Base-by-base conservation (phyloP, 2,113 vertebrate genomes). In the Smithornis capensis region DNA sequence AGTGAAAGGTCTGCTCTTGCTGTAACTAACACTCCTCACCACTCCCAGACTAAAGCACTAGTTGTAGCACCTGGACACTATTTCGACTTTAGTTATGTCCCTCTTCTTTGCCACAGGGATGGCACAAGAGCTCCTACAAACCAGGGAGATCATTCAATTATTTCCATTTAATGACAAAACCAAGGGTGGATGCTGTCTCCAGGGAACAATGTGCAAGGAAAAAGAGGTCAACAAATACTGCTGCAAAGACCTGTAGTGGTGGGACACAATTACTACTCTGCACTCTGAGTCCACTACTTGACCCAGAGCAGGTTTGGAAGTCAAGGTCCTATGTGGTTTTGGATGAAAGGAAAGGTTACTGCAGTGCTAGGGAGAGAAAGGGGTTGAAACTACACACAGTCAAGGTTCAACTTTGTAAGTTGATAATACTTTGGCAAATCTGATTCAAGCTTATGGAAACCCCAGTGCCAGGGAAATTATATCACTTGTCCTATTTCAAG, bases 221-320 rank as follows among this genome's bases (percentile, higher is more conserved):
- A 29, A 89, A 70, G 9, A 70, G 31, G 40, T 60, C 55, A 86
- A 79, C 18, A 63, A 89, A 83, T 24, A 29, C 17, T 75, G 55
- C 19, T 60, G n/a, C 27, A 50, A 70, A 89, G 55, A 38, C 40
- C 23, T 4, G 4, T 31, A 57, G 22, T 38, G 15, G 12, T 15
- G 15, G 3, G 2, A 70, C 2, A 3, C 2, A 0, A 9, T 42
- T 63, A 55, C 10, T 12, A 22, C 27, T 27, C 10, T 42, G n/a
- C 25, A 29, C 5, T 10, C 10, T 50, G 21, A 4, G 12, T 19
- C 59, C 22, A 44, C 3, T 7, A 12, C 14, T 63, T 27, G 5
- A 42, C 12, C 10, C 33, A 38, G 45, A 74, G 40, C 0, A 73
- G 18, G 14, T 7, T 55, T 29, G n/a, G 38, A 92, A 83, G 6